Base-by-base conservation (phyloP, 2,888 invertebrate genomes). In the Drepana falcataria region DNA sequence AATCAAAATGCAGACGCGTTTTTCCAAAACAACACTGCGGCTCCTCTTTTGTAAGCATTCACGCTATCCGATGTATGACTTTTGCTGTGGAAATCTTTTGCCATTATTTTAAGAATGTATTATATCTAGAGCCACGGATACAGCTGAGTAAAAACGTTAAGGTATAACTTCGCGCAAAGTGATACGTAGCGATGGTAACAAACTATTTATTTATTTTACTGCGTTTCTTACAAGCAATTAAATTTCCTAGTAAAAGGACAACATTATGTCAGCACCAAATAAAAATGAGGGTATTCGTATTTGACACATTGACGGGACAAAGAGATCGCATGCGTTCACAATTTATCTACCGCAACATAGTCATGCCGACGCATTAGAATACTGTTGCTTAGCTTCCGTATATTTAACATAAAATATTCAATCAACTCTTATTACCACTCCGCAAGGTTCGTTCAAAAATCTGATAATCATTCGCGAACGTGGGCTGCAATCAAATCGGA, bases 301-400 rank as follows among this genome's bases (percentile, higher is more conserved):
- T 75, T 86, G 88, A 86, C 87, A 85, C 85, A 89, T 89, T 89
- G 89, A 88, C 88, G 79, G 87, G 79, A 90, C 89, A 90, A 88
- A 89, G 88, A 82, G 81, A 82, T 76, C 67, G 73, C 77, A 66
- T 73, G 67, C 77, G 75, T 66, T 67, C 63, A 81, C 79, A 75
- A 87, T 87, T 85, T 84, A 87, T 88, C 74, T 85, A 75, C 75
- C 79, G 75, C 73, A 73, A 72, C 77, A 55, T 48, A 57, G 55
- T 47, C 48, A 51, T 49, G 52, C 53, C 57, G 58, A 49, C 58
- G 66, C 75, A 67, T 73, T 61, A 73, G 79, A 77, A 75, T 83
- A 79, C 67, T 69, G 59, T 73, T 65, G 87, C 73, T 77, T 74
- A 56, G 70, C 70, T 68, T 72, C 72, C 71, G 64, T 59, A 51